Percentiles rank a stretch among this genome's conserved stretches.
phyloP scores from a whole-genome alignment of 2,888 invertebrate genomes.

The Noctua fimbriata region DNA sequence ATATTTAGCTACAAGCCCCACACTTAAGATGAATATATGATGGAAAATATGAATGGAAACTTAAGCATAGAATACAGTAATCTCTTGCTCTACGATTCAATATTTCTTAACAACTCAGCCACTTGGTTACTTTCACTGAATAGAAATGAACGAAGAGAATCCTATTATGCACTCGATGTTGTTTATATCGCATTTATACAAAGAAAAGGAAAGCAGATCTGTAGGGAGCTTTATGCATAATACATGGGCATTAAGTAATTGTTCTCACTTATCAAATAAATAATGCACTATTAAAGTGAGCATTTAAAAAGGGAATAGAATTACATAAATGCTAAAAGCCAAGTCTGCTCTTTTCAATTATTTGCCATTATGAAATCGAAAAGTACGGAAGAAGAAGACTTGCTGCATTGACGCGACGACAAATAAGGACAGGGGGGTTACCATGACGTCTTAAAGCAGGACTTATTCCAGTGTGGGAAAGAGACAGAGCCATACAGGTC shows the following conservation, averaged over 20 bases:
- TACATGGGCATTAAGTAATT: conserved; percentile 19
- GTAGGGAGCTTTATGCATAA: conserved; percentile 4
- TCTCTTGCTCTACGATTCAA: too few species aligned
- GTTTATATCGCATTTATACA: background rate
- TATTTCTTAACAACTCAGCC: background rate
- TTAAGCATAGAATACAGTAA: background rate
- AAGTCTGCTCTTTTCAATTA: background rate
- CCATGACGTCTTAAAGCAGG: too few species aligned
- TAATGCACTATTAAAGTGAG: conserved; percentile 21
- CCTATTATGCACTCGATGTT: background rate
- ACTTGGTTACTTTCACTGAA: background rate
- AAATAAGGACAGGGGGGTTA: too few species aligned
- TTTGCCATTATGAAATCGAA: background rate
- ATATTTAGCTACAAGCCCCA: too few species aligned
- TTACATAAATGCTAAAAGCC: background rate
- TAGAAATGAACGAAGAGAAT: conserved; percentile 18
- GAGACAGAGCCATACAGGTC: too few species aligned
- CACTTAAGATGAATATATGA: background rate
- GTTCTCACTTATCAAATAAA: conserved; percentile 1
- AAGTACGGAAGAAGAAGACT: background rate
- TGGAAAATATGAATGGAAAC: background rate
- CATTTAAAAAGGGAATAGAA: background rate
- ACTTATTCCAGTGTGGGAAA: too few species aligned
- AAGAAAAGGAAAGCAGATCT: background rate
- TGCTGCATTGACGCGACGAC: too few species aligned